Evolutionary conservation across 2,797 vertebrate genomes (phyloP).

Genomic region (Peromyscus melanophrys): DNA sequence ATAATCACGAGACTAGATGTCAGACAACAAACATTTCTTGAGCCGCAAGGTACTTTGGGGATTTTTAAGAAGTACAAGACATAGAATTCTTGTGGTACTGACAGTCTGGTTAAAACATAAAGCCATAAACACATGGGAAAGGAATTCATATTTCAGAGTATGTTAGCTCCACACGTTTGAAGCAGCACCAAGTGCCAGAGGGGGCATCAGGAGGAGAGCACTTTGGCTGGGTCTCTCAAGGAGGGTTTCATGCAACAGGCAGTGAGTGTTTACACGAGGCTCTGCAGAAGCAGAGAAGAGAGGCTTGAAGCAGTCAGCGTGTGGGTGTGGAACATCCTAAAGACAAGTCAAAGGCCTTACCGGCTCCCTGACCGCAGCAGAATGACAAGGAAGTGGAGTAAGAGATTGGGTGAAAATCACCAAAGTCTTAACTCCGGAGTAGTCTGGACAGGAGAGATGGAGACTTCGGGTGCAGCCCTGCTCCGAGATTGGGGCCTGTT

Average conservation of each 20-base stretch:
- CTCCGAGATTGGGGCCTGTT: accelerated
- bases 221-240: neutral
- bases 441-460: neutral
- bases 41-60: neutral
- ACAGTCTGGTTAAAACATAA: conserved; percentile 40
- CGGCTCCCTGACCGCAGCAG: neutral
- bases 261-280: neutral
- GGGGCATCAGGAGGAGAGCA: neutral
- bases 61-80: conserved; percentile 30
- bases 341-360: neutral
- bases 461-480: neutral
- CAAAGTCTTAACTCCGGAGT: neutral
- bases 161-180: neutral
- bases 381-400: no score
- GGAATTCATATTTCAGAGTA: conserved; percentile 22
- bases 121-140: neutral
- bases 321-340: neutral
- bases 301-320: neutral
- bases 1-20: conserved; percentile 51
- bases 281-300: neutral
- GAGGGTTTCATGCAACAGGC: neutral
- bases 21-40: conserved; percentile 61
- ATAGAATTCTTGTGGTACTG: neutral
- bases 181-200: neutral
- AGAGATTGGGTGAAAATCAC: neutral